Evolutionary conservation across 2,888 invertebrate genomes (phyloP).

Genomic region (Rhopalosiphum nymphaeae): DNA sequence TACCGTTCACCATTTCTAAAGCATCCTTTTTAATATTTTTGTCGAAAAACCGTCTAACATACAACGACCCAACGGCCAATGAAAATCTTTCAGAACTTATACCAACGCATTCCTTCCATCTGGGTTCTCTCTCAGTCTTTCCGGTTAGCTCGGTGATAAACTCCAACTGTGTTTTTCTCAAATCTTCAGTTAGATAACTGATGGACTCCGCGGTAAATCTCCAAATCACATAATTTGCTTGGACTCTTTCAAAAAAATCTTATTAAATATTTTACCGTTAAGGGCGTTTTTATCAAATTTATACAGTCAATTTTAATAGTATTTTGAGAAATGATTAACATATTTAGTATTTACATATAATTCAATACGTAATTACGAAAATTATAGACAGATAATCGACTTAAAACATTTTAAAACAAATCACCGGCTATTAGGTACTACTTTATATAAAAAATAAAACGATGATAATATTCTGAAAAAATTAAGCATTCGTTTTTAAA

Average conservation of each 20-base stretch:
- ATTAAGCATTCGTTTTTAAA: background rate
- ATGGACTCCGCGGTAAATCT: conserved; percentile 85
- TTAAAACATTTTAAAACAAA: background rate
- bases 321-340: background rate
- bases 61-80: conserved; percentile 79
- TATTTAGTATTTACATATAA: no score
- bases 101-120: conserved; percentile 94
- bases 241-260: conserved; percentile 72
- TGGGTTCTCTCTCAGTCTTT: conserved; percentile 84
- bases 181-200: conserved; percentile 83
- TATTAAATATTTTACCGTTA: background rate
- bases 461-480: background rate
- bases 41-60: conserved; percentile 89
- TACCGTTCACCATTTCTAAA: conserved; percentile 88
- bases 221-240: conserved; percentile 95
- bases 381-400: background rate
- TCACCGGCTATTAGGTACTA: background rate
- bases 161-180: conserved; percentile 83
- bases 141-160: conserved; percentile 87
- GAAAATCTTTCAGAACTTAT: conserved; percentile 77
- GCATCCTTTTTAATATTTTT: conserved; percentile 87
- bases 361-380: background rate
- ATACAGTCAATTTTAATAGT: background rate
- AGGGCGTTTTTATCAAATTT: background rate
- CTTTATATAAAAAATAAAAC: background rate